Base-by-base conservation (phyloP, 1,140 invertebrate species). In the Micrasema minimum region DNA sequence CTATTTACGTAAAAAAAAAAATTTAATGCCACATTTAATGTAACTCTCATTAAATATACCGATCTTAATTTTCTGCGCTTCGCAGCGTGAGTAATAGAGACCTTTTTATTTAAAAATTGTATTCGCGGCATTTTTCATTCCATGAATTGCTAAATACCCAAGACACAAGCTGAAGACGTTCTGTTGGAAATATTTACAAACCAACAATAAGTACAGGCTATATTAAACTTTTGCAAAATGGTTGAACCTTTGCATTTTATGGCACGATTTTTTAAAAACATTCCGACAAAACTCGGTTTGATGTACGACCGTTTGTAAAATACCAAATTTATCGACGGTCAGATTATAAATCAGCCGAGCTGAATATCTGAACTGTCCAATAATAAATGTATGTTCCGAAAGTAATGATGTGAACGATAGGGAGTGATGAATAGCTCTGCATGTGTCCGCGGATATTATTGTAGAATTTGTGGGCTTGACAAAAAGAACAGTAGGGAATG, bases 351-450 rank as follows among this genome's bases (percentile, higher is more conserved):
- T 67, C 65, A 55, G 65, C 48, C 50, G 7, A 35, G 18, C 31
- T 59, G 31, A 9, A 59, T 59, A 53, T 59, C 66, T 38, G 41
- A 26, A 51, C 53, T 35, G 55, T 22, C 38, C 41, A 62, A 70
- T 70, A 70, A 70, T 70, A 59, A 62, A 62, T 51, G 68, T 51
- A 50, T 70, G 68, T 62, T 70, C 59, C 46, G 57, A 64, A 64
- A 70, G 68, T 70, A 70, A 51, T 70, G 59, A 70, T 62, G 48
- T 70, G 43, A 22, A 26, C 16, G 55, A 57, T 55, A 20, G 37
- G 12, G n/a, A 18, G 22, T 68, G 66, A 55, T 68, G 38, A 48
- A 68, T 57, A 26, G 66, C 55, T 38, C 55, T 59, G 55, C 55
- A 59, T 59, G 55, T 59, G 55, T 59, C 41, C 59, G 41, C 9